Evolutionary conservation across 2,888 invertebrate species (phyloP), one percentile per base, ranked within the genome.

Genomic region (Aspidapion aeneum): DNA sequence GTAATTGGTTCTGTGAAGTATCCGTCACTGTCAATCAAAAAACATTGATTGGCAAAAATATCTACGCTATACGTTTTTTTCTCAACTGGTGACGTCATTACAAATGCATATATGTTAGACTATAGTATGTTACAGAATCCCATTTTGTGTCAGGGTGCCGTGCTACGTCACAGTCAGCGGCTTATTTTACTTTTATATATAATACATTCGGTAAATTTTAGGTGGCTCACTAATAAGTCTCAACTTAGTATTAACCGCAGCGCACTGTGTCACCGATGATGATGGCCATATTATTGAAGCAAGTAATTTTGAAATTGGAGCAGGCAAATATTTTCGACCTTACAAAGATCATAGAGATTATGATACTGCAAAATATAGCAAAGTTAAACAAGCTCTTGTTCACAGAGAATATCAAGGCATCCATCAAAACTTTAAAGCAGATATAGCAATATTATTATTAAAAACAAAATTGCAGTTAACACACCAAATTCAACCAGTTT

Each of bases 381-480:
- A 35, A 35, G 3, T 35, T 7, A 35, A 63, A 18, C 21, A 69
- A 49, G 70, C 75, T 20, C 60, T 65, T 19, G 59, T 71, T 18
- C 68, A 70, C 57, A 51, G 52, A 18, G 62, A 68, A 21, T 77
- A 74, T 60, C 64, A 58, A 58, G 77, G 74, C n/a, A 63, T 59
- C 16, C 18, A 57, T n/a, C 71, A 69, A 5, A 67, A 69, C 12
- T 78, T 71, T 60, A 61, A 63, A 19, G 67, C 68, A 7, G 81
- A 81, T 68, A 74, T 81, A 57, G 79, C 79, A 0, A 59, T 80
- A 2, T 21, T 80, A 16, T 67, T 75, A n/a, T 63, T 79, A 19
- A 67, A 69, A 51, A 66, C 68, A n/a, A 57, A 64, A 12, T 73
- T 81, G 35, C 64, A 61, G 12, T 72, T 77, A 49, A 73, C 75